Percentiles rank a stretch among this genome's conserved stretches.
phyloP scores from a whole-genome alignment of 2,888 invertebrate genomes.

The Yponomeuta malinellus region DNA sequence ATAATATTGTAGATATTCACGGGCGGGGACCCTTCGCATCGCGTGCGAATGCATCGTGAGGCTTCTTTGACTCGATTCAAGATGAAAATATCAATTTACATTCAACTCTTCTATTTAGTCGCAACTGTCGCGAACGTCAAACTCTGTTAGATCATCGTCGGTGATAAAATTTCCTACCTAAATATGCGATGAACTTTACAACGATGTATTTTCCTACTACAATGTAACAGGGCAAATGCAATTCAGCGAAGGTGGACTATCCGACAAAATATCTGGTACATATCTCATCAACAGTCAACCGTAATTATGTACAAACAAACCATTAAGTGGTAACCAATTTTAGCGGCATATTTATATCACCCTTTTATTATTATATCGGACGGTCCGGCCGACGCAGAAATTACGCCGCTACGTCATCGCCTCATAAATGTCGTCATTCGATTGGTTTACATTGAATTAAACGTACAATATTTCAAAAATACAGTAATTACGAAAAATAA shows the following conservation, averaged over 20 bases:
- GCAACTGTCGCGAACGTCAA: background rate
- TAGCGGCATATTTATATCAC: slow-evolving; percentile 34
- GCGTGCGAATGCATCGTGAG: slow-evolving; percentile 70
- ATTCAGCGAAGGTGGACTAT: background rate
- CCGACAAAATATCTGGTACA: background rate
- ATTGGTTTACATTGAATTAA: background rate
- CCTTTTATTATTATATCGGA: slow-evolving; percentile 35
- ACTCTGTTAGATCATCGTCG: background rate
- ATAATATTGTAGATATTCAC: slow-evolving; percentile 69
- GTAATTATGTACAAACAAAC: slow-evolving; percentile 35
- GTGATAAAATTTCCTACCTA: background rate
- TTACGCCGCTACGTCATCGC: background rate
- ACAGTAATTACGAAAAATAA: background rate
- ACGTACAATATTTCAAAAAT: background rate
- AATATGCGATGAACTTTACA: background rate
- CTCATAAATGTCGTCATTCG: slow-evolving; percentile 6
- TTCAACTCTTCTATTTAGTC: background rate
- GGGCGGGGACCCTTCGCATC: slow-evolving; percentile 49
- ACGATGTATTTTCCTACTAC: background rate
- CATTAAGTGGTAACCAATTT: slow-evolving; percentile 29
- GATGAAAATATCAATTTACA: slow-evolving; percentile 62
- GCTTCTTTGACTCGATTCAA: slow-evolving; percentile 61
- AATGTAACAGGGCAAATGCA: background rate
- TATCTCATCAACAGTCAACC: slow-evolving; percentile 19
- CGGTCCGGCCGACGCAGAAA: slow-evolving; percentile 18